These are phyloP conservation scores for Leptopilina drosophilae DNA, from an alignment of 2,888 invertebrate species.

Conservation along the genomic window DNA sequence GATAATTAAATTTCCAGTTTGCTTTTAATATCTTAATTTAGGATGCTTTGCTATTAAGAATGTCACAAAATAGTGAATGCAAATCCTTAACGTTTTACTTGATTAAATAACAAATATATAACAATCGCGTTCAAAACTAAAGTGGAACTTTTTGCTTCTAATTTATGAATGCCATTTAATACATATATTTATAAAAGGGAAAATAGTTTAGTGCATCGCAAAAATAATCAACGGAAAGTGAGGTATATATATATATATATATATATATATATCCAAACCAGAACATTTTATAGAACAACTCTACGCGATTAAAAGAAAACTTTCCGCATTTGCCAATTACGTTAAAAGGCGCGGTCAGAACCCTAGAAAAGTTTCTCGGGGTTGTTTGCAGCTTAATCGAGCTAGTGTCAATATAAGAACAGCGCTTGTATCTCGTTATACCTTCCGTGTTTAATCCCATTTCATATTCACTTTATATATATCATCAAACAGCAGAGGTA, in stretches of 20 bases:
- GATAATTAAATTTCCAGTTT: conserved; percentile 12
- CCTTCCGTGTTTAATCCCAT: not conserved
- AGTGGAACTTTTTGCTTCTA: not conserved
- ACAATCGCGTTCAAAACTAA: not conserved
- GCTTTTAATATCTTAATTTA: not conserved
- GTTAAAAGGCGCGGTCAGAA: conserved; percentile 30
- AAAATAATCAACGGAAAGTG: not conserved
- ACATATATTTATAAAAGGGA: not conserved
- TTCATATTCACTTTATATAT: not conserved
- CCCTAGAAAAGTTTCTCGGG: conserved; percentile 8
- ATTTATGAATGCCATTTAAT: not conserved
- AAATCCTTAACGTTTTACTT: not conserved
- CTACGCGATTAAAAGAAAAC: conserved; percentile 16
- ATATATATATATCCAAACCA: not conserved
- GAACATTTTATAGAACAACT: conserved; percentile 15
- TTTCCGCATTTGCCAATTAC: conserved; percentile 34
- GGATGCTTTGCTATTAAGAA: not conserved
- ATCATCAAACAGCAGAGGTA: too few species aligned
- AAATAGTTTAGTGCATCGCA: not conserved
- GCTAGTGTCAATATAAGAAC: conserved; percentile 28
- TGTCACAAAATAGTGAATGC: not conserved
- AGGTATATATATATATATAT: too few species aligned
- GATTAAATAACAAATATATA: conserved; percentile 1
- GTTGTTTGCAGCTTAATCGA: conserved; percentile 17
- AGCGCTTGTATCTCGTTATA: conserved; percentile 11